Conservation (phyloP, 1,140 invertebrate genomes). For the Calosoma granatense region DNA sequence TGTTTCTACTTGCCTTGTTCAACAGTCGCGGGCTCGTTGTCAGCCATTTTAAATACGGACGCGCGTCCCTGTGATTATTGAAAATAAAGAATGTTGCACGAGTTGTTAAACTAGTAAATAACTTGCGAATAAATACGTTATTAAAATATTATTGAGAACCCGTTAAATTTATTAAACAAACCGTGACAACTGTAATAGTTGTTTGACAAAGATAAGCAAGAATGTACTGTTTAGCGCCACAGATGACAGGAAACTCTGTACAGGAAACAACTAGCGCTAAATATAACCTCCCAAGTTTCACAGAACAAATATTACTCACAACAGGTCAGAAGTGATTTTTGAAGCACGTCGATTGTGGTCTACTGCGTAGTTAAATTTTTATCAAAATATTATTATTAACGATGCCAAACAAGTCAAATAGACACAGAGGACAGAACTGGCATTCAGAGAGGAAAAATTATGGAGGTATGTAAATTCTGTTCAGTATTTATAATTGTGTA, state of each 20-base stretch:
- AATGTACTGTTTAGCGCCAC: not conserved
- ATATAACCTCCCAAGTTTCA: not conserved
- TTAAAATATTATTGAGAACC: too few species aligned
- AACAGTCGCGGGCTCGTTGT: slow-evolving; percentile 33
- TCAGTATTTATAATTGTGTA: too few species aligned
- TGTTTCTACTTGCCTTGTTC: slow-evolving; percentile 27
- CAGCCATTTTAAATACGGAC: slow-evolving; percentile 26
- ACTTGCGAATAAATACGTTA: too few species aligned
- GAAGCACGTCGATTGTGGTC: too few species aligned
- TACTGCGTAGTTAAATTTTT: not conserved
- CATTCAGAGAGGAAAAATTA: not conserved
- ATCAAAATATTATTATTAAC: not conserved
- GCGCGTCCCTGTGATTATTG: not conserved
- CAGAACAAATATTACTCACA: not conserved
- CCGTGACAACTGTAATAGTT: too few species aligned
- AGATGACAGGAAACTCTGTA: not conserved
- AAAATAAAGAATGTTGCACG: too few species aligned
- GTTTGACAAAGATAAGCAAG: not conserved
- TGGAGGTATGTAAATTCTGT: not conserved
- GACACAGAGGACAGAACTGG: not conserved
- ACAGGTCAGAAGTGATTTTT: not conserved
- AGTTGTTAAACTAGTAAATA: too few species aligned
- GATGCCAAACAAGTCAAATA: not conserved
- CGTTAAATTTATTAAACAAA: too few species aligned
- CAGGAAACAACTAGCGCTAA: not conserved